Evolutionary conservation across 2,797 vertebrate genomes (phyloP), one percentile per base, ranked within the genome.

Genomic region (Micropoecilia bifurca): DNA sequence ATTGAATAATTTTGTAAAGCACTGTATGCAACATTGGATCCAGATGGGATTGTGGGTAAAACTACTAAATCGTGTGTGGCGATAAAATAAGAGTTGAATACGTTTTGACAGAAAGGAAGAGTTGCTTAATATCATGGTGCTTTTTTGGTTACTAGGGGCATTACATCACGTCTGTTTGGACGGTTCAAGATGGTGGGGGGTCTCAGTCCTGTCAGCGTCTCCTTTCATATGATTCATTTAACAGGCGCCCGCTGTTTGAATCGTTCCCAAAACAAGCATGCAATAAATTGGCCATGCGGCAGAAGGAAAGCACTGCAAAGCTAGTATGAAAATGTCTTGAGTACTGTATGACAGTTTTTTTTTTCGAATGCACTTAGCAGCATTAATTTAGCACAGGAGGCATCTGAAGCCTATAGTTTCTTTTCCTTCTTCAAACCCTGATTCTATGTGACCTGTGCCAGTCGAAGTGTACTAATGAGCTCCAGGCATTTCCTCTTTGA

Each of bases 401-500:
- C 7, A 46, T 61, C 16, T 55, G 39, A 50, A 83, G 79, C 74
- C 69, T 9, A 12, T 53, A 16, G 39, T 71, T 55, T 74, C 25
- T 55, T 74, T 73, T 39, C 33, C 4, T 36, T 75, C 68, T 45
- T 48, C 47, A 72, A n/a, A 14, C 71, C 69, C 57, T 72, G 59
- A 66, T 81, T 61, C 39, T 53, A 39, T 85, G 82, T 85, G 86
- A 90, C 84, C 85, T 6, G 1, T 71, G 83, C 82, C 87, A 80
- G 57, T 83, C 84, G 63, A 28, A 75, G 59, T 69, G 79, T 73
- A 74, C 76, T 73, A 82, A 73, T 39, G 80, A 87, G 87, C 86
- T 88, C 45, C 75, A 73, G 87, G 79, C 86, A 36, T 74, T 91
- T 91, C 71, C 77, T 83, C 81, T 82, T 47, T 79, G 76, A 89